These are phyloP conservation scores for Polyploca ridens DNA, from an alignment of 2,888 invertebrate species.

Conservation along the genomic window DNA sequence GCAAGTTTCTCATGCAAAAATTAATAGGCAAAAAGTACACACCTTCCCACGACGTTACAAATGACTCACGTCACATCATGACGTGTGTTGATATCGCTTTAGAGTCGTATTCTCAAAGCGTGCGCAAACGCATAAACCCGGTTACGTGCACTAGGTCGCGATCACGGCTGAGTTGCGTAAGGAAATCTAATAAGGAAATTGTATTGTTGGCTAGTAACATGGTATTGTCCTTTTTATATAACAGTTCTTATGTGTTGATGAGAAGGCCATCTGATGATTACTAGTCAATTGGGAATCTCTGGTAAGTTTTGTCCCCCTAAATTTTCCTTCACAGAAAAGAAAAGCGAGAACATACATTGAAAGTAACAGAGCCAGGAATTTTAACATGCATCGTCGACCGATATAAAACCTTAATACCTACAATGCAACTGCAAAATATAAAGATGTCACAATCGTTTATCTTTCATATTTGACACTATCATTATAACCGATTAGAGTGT, in stretches of 20 bases:
- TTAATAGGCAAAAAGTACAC: background rate
- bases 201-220: background rate
- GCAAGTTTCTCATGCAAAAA: background rate
- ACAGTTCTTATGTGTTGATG: background rate
- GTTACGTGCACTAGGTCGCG: conserved; percentile 11
- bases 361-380: no score
- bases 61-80: background rate
- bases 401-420: no score
- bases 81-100: background rate
- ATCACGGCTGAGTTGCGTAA: conserved; percentile 7
- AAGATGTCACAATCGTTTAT: background rate
- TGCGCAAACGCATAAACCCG: conserved; percentile 13
- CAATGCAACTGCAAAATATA: no score
- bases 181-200: conserved; percentile 9
- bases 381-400: no score
- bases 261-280: no score
- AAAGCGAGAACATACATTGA: no score
- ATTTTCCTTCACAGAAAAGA: no score
- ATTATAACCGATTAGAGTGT: conserved; percentile 2
- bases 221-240: conserved; percentile 13
- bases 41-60: conserved; percentile 6
- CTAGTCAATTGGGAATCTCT: no score
- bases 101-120: conserved; percentile 6
- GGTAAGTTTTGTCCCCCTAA: no score
- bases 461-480: background rate